Evolutionary conservation across 2,888 invertebrate species (phyloP).

Genomic region (Parthenolecanium corni): DNA sequence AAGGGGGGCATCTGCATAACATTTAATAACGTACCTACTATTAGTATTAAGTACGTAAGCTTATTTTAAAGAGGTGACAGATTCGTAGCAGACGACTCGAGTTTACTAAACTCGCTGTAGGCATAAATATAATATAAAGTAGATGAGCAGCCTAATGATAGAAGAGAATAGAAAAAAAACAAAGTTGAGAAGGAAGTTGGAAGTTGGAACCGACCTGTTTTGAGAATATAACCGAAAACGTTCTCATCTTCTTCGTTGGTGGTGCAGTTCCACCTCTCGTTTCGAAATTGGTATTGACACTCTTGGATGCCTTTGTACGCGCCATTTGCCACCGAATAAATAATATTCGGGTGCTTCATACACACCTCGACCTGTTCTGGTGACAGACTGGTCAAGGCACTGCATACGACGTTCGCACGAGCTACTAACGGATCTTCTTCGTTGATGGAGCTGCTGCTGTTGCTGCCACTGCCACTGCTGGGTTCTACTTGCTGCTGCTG

Average conservation of each 20-base stretch:
- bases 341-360: slow-evolving; percentile 65
- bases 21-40: too few relatives aligned
- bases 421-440: slow-evolving; percentile 33
- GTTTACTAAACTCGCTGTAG: too few relatives aligned
- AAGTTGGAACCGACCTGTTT: slow-evolving; percentile 39
- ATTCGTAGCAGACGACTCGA: too few relatives aligned
- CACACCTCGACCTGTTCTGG: slow-evolving; percentile 55
- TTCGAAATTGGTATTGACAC: slow-evolving; percentile 76
- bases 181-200: too few relatives aligned
- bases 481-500: slow-evolving; percentile 33
- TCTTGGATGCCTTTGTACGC: slow-evolving; percentile 71
- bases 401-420: slow-evolving; percentile 36
- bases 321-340: slow-evolving; percentile 73
- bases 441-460: not conserved
- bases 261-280: slow-evolving; percentile 81
- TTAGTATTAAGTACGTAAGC: too few relatives aligned
- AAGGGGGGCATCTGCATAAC: too few relatives aligned
- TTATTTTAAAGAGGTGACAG: too few relatives aligned
- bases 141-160: too few relatives aligned
- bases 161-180: too few relatives aligned
- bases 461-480: not conserved
- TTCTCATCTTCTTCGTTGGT: slow-evolving; percentile 48
- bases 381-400: slow-evolving; percentile 37
- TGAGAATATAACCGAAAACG: slow-evolving; percentile 44
- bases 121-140: too few relatives aligned